Evolutionary conservation across 2,113 vertebrate genomes (phyloP).

Genomic region (Phyllostomus hastatus): DNA sequence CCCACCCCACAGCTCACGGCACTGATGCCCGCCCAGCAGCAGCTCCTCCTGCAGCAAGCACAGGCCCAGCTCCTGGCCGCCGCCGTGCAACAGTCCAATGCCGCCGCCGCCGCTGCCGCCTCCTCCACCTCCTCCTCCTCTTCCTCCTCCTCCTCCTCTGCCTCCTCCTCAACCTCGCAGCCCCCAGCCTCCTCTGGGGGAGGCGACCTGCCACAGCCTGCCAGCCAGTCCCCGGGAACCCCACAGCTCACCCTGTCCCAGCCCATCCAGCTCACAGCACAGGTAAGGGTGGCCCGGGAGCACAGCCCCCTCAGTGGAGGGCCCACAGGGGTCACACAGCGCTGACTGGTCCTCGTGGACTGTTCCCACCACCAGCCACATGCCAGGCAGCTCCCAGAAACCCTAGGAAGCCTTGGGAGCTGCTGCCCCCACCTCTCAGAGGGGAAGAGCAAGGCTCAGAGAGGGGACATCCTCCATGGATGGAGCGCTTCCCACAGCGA

Average conservation of each 20-base stretch:
- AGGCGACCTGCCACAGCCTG: conserved; percentile 76
- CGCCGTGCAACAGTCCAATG: conserved; percentile 90
- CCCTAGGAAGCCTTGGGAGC: not conserved
- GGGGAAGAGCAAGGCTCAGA: not conserved
- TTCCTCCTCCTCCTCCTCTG: conserved; percentile 84
- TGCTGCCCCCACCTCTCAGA: no score
- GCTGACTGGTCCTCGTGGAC: rapidly evolving
- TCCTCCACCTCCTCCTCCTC: conserved; percentile 85
- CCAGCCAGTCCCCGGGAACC: conserved; percentile 85
- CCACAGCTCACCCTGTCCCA: conserved; percentile 92
- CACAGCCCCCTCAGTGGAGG: not conserved
- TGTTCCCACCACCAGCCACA: rapidly evolving
- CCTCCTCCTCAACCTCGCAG: conserved; percentile 79
- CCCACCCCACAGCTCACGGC: conserved; percentile 84
- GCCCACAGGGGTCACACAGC: not conserved
- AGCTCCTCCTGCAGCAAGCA: conserved; percentile 92
- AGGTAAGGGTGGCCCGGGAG: conserved; percentile 82
- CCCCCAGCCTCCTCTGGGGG: conserved; percentile 78
- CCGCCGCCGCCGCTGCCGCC: conserved; percentile 84
- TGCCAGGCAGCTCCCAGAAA: not conserved
- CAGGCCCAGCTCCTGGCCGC: conserved; percentile 92
- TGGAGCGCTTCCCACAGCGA: no score
- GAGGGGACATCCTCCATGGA: not conserved
- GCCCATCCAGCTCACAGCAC: conserved; percentile 95
- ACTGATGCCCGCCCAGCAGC: conserved; percentile 92